Conservation (phyloP, 2,888 invertebrate genomes). For the Agrilus biguttatus region DNA sequence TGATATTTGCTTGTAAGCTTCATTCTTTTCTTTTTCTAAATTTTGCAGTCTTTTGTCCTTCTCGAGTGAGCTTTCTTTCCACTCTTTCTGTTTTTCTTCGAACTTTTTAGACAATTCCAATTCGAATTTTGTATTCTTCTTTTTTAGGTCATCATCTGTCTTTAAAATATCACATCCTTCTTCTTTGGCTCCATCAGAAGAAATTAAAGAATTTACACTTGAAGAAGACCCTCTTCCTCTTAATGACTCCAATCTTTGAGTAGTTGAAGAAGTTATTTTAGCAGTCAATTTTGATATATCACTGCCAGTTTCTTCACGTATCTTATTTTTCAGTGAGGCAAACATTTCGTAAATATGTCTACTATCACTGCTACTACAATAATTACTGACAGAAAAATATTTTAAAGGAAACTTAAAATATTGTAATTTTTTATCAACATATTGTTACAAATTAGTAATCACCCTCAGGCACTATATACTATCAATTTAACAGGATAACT, state of each 20-base stretch:
- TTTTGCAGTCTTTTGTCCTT: conserved; percentile 39
- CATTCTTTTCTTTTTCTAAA: conserved; percentile 40
- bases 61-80: conserved; percentile 48
- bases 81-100: conserved; percentile 50
- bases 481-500: no score
- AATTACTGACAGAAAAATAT: no score
- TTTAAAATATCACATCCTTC: conserved; percentile 33
- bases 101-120: conserved; percentile 43
- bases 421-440: no score
- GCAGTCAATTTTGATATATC: conserved; percentile 42
- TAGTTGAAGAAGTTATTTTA: conserved; percentile 33
- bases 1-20: conserved; percentile 39
- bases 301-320: conserved; percentile 76
- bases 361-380: neutral
- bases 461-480: no score
- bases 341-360: conserved; percentile 46
- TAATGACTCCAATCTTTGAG: conserved; percentile 34
- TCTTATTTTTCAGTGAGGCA: conserved; percentile 76
- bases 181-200: conserved; percentile 33
- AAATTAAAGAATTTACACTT: conserved; percentile 30
- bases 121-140: conserved; percentile 38
- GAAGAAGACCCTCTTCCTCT: conserved; percentile 32
- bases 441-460: no score
- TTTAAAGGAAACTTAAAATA: no score
- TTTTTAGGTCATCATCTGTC: conserved; percentile 31